Evolutionary conservation across 1,140 invertebrate genomes (phyloP).

Genomic region (Heliconius nattereri): DNA sequence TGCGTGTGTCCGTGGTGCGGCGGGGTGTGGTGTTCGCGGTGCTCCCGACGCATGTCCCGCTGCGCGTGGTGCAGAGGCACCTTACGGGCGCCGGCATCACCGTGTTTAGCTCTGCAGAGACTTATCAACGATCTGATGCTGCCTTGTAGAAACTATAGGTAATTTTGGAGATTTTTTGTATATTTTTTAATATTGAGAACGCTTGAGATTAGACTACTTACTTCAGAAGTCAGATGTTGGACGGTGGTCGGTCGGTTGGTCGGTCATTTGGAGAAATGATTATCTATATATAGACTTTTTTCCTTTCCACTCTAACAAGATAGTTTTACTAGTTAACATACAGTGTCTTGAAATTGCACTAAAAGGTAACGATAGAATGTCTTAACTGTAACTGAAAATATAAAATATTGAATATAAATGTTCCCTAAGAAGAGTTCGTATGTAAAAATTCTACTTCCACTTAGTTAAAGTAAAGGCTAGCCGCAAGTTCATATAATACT

Average conservation of each 20-base stretch:
- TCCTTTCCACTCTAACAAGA: no score
- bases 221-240: no score
- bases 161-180: background rate
- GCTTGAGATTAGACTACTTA: no score
- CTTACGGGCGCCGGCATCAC: constrained; percentile 52
- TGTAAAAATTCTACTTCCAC: background rate
- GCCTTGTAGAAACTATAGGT: constrained; percentile 77
- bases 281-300: no score
- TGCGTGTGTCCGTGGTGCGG: constrained; percentile 72
- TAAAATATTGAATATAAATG: no score
- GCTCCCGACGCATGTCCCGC: constrained; percentile 59
- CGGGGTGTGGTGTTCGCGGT: constrained; percentile 70
- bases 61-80: constrained; percentile 72
- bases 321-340: no score
- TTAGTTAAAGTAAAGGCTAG: background rate
- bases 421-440: background rate
- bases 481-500: background rate
- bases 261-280: no score
- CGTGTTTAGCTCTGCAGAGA: constrained; percentile 63
- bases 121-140: constrained; percentile 72
- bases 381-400: no score
- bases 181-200: background rate
- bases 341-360: no score
- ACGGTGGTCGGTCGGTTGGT: no score
- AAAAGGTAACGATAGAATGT: no score